Base-by-base conservation (phyloP, 2,113 vertebrate genomes). In the Pristiophorus japonicus region DNA sequence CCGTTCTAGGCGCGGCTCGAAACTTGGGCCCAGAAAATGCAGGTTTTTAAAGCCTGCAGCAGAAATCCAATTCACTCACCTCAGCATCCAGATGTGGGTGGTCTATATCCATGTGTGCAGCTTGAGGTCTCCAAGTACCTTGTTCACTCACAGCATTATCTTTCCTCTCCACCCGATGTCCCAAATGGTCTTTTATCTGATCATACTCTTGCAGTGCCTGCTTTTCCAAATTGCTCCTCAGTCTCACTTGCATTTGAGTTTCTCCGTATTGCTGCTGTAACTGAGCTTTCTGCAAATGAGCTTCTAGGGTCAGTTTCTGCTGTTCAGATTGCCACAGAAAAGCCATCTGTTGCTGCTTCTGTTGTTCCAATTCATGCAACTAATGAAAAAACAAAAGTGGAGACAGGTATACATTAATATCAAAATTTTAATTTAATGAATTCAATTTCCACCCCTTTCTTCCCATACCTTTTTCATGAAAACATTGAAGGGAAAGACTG, bases 281-380 rank as follows among this genome's bases (percentile, higher is more conserved):
- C 94, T 97, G 97, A 81, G 96, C 97, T 59, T 97, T 97, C 34
- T 97, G 96, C 95, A 98, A 97, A 95, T 98, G 97, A 92, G 97
- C 97, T 97, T 99, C 98, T 96, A 99, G 96, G 95, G 95, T 95
- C 84, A 96, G 96, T 95, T 97, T 98, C 96, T 98, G 98, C 96
- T 98, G 97, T 95, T 99, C 98, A 96, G 99, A 97, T 96, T 98
- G 98, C 96, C 98, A 97, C 70, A 99, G 97, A 96, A 99, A 97
- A 94, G 96, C 96, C 95, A 98, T 78, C 96, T 99, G 99, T 96
- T 98, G 97, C 96, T 97, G 97, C 90, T 98, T 99, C 97, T 98
- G 97, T 63, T 96, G 96, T 96, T 98, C 98, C 38, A 98, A 97
- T 96, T 98, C 97, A 91, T 97, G 97, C 42, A 98, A 97, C 99